These are phyloP conservation scores for Podarcis raffonei DNA, from an alignment of 2,113 vertebrate genomes.

Conservation along the genomic window DNA sequence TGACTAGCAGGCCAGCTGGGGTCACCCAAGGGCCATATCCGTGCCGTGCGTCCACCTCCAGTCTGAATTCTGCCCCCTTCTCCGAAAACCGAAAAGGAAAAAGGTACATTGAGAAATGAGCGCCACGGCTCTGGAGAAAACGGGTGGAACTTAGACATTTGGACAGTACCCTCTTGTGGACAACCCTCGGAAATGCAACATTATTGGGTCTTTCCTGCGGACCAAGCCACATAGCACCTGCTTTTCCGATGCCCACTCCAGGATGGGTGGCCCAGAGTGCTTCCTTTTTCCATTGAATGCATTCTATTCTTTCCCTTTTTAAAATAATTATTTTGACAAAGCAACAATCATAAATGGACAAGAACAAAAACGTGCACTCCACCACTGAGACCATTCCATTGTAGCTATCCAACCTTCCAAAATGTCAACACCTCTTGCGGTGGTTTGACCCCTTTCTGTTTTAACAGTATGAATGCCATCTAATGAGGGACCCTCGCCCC, in stretches of 20 bases:
- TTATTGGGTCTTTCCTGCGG: neutral
- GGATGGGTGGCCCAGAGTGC: neutral
- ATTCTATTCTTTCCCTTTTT: no score
- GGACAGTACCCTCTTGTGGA: constrained; percentile 11
- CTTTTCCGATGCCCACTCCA: neutral
- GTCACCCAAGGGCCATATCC: neutral
- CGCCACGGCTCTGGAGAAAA: no score
- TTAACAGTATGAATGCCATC: no score
- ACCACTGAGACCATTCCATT: no score
- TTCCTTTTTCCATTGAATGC: no score
- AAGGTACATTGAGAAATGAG: neutral
- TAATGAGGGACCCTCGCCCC: no score
- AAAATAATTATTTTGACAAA: neutral
- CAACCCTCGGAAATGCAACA: neutral
- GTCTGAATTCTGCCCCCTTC: neutral
- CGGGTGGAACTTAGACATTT: neutral
- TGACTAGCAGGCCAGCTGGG: neutral
- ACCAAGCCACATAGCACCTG: no score
- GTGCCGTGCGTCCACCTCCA: neutral
- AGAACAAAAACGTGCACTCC: no score
- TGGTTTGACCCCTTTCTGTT: no score
- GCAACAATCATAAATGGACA: neutral
- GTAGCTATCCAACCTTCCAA: no score
- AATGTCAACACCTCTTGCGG: no score
- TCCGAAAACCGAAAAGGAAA: neutral